Evolutionary conservation across 2,888 invertebrate species (phyloP).

Genomic region (Poecilus cupreus): DNA sequence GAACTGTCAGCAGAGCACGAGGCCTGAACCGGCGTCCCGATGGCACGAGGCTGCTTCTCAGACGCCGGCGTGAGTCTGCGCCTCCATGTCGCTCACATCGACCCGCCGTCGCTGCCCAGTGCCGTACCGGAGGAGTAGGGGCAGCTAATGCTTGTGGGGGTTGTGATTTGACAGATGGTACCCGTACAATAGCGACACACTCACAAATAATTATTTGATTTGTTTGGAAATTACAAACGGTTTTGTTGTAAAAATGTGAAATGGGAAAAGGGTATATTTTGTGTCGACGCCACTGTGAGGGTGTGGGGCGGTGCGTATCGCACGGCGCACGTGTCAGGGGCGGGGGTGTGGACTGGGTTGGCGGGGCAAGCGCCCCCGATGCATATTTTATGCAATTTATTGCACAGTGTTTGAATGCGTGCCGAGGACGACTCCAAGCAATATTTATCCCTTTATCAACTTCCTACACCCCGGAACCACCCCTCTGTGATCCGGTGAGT

Average conservation of each 20-base stretch:
- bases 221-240: no score
- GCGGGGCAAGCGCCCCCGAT: not conserved
- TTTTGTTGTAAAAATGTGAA: no score
- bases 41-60: not conserved
- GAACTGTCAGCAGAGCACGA: not conserved
- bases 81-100: not conserved
- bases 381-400: slow-evolving; percentile 44
- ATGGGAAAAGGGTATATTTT: not conserved
- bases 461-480: not conserved
- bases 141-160: no score
- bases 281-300: not conserved
- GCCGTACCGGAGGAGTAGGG: not conserved
- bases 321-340: not conserved
- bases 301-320: not conserved
- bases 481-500: not conserved
- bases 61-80: not conserved
- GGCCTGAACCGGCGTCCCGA: not conserved
- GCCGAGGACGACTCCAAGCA: not conserved
- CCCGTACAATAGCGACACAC: no score
- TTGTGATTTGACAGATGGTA: no score
- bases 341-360: not conserved
- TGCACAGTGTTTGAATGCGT: not conserved
- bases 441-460: slow-evolving; percentile 9
- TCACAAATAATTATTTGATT: no score
- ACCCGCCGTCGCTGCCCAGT: not conserved